Base-by-base conservation (phyloP, 2,888 invertebrate species). In the Drosophila meridionalis region DNA sequence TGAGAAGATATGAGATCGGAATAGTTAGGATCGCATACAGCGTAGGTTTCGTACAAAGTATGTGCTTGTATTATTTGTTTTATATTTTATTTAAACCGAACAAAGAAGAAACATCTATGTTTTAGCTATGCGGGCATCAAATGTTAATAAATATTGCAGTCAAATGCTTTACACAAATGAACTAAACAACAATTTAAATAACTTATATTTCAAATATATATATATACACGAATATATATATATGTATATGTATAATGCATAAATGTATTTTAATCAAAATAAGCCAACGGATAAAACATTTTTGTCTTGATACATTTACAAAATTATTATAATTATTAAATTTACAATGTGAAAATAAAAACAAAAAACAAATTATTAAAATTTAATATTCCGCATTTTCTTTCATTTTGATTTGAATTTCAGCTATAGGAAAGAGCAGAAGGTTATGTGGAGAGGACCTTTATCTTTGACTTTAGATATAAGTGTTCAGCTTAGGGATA, bases 231-330 rank as follows among this genome's bases (percentile, higher is more conserved):
- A 14, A 89, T 92, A 40, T 11, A 50, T 8, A 47, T 12, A 28
- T 48, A 30, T 32, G n/a, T 50, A 89, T 92, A 30, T 52, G 34
- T 30, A 89, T 90, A 88, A 91, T 88, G 89, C 89, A 90, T 92
- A 89, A 82, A 87, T 92, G 92, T 92, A 91, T 92, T 92, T 93
- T 93, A 92, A 92, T 91, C 91, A 83, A 91, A 80, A 76, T 87
- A 83, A 89, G 77, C 74, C 73, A 86, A 76, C 79, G 85, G 89
- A 89, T 82, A 83, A 87, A 89, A 83, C 76, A 77, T 76, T 90
- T 91, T 92, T 92, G 91, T 92, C 91, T 92, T 92, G 91, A 93
- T 92, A 91, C 89, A 92, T 92, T 92, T 93, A 93, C 92, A 93
- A 92, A 84, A 85, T 87, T 89, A 85, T 90, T 89, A 92, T 91